A percentile compares a stretch with the other conserved stretches of the same genome.
phyloP scores from a whole-genome alignment of 2,113 vertebrate species.

The Burhinus bistriatus region DNA sequence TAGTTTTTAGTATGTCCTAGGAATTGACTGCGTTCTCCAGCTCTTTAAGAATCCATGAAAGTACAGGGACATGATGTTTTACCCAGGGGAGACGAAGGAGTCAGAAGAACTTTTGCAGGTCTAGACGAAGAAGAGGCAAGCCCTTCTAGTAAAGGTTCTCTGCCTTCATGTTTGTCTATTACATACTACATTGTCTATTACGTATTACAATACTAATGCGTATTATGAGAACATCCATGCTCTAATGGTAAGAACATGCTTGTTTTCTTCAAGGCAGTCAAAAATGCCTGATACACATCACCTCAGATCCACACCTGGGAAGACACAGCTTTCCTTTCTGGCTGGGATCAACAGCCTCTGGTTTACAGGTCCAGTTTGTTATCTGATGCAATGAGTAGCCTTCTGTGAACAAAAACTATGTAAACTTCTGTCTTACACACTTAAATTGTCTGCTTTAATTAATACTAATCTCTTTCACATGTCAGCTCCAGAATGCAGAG shows the following conservation, averaged over 20 bases:
- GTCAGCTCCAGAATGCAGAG: background rate
- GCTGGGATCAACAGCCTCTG: background rate
- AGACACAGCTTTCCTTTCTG: background rate
- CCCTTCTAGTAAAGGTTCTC: background rate
- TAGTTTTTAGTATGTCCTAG: background rate
- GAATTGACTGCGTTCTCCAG: background rate
- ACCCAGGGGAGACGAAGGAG: background rate
- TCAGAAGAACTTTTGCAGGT: background rate
- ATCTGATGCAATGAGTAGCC: background rate
- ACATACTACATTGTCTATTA: background rate
- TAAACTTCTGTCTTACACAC: background rate
- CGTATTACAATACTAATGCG: background rate
- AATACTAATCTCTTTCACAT: background rate
- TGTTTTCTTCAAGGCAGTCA: background rate
- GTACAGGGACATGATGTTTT: background rate
- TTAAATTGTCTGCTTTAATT: background rate
- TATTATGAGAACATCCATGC: background rate
- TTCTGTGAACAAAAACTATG: background rate
- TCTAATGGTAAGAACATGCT: background rate
- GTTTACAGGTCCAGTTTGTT: background rate
- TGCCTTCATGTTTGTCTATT: background rate
- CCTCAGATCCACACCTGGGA: background rate
- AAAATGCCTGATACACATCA: background rate
- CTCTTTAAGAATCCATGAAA: background rate
- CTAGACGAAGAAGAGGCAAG: background rate